Evolutionary conservation across 2,888 invertebrate genomes (phyloP).

Genomic region (Pristionchus fissidentatus): DNA sequence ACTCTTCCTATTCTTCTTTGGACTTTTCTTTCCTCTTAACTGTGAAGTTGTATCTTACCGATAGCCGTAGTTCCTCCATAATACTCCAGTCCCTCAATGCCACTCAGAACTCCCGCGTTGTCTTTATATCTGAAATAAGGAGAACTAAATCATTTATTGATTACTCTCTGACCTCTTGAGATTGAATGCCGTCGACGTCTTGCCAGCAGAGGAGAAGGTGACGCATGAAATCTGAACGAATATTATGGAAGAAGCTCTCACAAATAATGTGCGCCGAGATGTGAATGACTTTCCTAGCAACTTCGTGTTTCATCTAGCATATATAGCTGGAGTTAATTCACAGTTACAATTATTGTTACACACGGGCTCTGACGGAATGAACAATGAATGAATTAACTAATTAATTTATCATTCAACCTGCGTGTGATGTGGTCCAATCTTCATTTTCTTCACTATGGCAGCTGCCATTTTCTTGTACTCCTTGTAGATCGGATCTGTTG

Average conservation of each 20-base stretch:
- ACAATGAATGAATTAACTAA: no score
- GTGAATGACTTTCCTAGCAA: no score
- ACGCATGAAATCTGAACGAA: conserved; percentile 69
- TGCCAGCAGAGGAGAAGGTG: conserved; percentile 70
- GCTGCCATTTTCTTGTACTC: conserved; percentile 69
- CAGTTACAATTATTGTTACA: no score
- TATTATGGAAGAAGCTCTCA: no score
- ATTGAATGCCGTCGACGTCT: conserved; percentile 70
- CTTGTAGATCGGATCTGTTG: conserved; percentile 71
- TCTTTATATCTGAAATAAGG: conserved; percentile 61
- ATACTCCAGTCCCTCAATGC: conserved; percentile 63
- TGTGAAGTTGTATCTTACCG: conserved; percentile 56
- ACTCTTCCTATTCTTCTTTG: no score
- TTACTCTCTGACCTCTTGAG: conserved; percentile 48
- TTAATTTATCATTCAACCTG: conserved; percentile 58
- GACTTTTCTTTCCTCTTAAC: no score
- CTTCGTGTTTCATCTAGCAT: no score
- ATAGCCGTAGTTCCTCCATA: conserved; percentile 73
- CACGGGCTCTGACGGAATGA: no score
- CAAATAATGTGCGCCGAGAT: no score
- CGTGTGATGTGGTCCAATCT: conserved; percentile 70
- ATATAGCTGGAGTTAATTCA: no score
- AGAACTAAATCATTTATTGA: neutral
- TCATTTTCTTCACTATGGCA: conserved; percentile 64
- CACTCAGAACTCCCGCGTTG: conserved; percentile 65